These are phyloP conservation scores for Capitulum mitella DNA, from an alignment of 2,888 invertebrate species.

Conservation along the genomic window DNA sequence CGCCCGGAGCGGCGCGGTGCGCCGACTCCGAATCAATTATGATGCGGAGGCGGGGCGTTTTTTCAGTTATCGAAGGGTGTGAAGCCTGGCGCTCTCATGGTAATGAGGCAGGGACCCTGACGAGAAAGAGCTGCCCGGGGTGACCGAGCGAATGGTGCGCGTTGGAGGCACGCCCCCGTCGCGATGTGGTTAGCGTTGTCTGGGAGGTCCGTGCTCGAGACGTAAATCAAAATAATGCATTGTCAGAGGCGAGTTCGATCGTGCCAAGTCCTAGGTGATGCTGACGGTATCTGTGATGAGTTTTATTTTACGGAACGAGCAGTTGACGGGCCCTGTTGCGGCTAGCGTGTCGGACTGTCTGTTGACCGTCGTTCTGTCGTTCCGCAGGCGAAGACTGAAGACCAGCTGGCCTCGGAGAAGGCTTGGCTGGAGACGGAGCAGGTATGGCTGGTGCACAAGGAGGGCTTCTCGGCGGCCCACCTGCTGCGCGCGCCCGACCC, in stretches of 20 bases:
- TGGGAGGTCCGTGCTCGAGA: too few relatives aligned
- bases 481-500: constrained; percentile 41
- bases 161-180: too few relatives aligned
- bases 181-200: too few relatives aligned
- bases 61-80: not conserved
- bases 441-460: constrained; percentile 88
- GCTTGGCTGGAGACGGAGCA: constrained; percentile 60
- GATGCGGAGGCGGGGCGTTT: not conserved
- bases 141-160: too few relatives aligned
- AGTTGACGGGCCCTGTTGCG: not conserved
- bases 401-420: constrained; percentile 1
- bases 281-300: too few relatives aligned
- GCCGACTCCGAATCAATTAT: not conserved
- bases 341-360: not conserved
- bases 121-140: too few relatives aligned
- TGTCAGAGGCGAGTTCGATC: too few relatives aligned
- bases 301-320: too few relatives aligned
- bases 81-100: not conserved
- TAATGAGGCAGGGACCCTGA: too few relatives aligned
- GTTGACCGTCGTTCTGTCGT: not conserved
- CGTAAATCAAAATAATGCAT: too few relatives aligned
- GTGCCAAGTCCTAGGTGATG: too few relatives aligned
- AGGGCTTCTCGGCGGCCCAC: constrained; percentile 75
- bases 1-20: not conserved
- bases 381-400: not conserved